Conservation (phyloP, 2,888 invertebrate genomes). For the Cephus pygmeus region DNA sequence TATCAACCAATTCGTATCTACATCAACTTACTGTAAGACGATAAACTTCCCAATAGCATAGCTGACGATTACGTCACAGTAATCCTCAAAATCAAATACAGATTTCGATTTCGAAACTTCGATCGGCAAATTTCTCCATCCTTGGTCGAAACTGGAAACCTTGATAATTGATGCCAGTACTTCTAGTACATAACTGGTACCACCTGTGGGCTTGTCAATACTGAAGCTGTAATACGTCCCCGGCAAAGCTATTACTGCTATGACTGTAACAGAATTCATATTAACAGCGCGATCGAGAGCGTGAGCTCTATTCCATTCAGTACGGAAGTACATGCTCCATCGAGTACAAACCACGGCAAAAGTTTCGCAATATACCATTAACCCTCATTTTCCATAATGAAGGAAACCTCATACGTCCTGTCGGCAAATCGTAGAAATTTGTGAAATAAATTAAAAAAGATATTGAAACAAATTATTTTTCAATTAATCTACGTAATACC, state of each 20-base stretch:
- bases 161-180: neutral
- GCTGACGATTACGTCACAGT: neutral
- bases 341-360: neutral
- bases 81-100: neutral
- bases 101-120: neutral
- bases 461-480: neutral
- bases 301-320: neutral
- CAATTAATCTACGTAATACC: neutral
- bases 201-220: neutral
- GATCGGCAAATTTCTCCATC: neutral
- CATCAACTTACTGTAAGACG: neutral
- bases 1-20: neutral
- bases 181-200: neutral
- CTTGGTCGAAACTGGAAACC: neutral
- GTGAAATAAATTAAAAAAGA: neutral
- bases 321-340: neutral
- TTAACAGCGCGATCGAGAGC: neutral
- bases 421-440: neutral
- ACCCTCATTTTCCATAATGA: neutral
- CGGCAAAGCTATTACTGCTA: neutral
- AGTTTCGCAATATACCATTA: neutral
- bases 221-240: neutral
- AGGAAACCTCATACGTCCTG: neutral
- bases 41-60: neutral
- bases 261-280: constrained; percentile 6